A percentile compares a stretch with the other conserved stretches of the same genome.
Evolutionary conservation across 2,113 vertebrate species (phyloP).

Genomic region (Melanocharis versteri): DNA sequence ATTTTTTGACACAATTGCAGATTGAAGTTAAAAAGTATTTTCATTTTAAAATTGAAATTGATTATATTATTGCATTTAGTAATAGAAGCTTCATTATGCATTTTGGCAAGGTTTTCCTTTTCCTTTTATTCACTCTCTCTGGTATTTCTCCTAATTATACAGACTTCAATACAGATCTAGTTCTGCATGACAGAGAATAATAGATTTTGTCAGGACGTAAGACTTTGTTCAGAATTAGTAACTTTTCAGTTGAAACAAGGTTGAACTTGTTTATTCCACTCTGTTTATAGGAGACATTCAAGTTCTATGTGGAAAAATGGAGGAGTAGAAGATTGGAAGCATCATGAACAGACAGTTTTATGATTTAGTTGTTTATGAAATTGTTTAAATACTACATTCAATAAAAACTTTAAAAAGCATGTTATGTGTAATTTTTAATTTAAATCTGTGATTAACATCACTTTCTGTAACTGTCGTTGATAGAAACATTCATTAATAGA

Average conservation of each 20-base stretch:
- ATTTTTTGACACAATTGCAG: slow-evolving; percentile 32
- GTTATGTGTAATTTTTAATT: slow-evolving; percentile 29
- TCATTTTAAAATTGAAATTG: slow-evolving; percentile 30
- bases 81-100: slow-evolving; percentile 45
- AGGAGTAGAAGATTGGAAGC: slow-evolving; percentile 40
- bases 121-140: slow-evolving; percentile 37
- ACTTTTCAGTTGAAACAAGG: background rate
- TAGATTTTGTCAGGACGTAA: background rate
- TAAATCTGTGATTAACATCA: background rate
- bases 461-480: background rate
- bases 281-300: slow-evolving; percentile 79
- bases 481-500: background rate
- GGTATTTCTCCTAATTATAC: slow-evolving; percentile 52
- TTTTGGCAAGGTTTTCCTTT: slow-evolving; percentile 49
- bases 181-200: slow-evolving; percentile 46
- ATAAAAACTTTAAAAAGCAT: slow-evolving; percentile 31
- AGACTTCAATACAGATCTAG: slow-evolving; percentile 29
- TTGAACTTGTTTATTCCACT: slow-evolving; percentile 31
- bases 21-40: slow-evolving; percentile 49
- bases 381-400: slow-evolving; percentile 30
- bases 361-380: slow-evolving; percentile 26
- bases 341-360: background rate
- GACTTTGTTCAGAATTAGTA: slow-evolving; percentile 13
- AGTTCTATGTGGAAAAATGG: slow-evolving; percentile 81
- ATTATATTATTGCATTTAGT: slow-evolving; percentile 51